A percentile compares a stretch with the other conserved stretches of the same genome.
Evolutionary conservation across 2,888 invertebrate genomes (phyloP).

Genomic region (Drosophila suboccidentalis): DNA sequence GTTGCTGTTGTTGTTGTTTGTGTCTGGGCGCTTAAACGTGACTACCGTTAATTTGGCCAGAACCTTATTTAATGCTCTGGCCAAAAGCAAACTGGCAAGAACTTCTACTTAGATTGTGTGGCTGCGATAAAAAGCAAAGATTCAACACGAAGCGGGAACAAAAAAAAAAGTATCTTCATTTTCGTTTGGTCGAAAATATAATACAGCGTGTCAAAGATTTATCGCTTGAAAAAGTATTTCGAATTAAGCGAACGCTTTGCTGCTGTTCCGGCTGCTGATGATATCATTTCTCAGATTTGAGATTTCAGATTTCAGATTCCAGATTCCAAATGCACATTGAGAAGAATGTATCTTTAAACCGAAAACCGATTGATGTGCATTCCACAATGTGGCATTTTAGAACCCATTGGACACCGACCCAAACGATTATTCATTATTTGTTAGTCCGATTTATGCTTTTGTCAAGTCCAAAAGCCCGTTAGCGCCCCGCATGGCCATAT

Average conservation of each 20-base stretch:
- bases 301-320: slow-evolving; percentile 13
- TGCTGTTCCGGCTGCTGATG: slow-evolving; percentile 35
- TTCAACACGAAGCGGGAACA: slow-evolving; percentile 26
- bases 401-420: slow-evolving; percentile 15
- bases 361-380: slow-evolving; percentile 28
- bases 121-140: slow-evolving; percentile 41
- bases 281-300: slow-evolving; percentile 57
- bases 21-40: slow-evolving; percentile 66
- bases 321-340: slow-evolving; percentile 22
- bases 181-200: slow-evolving; percentile 32
- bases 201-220: slow-evolving; percentile 65
- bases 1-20: slow-evolving; percentile 48
- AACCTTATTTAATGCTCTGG: slow-evolving; percentile 63
- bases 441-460: slow-evolving; percentile 41
- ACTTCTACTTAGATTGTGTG: slow-evolving; percentile 50
- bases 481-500: slow-evolving; percentile 55
- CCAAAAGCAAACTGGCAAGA: slow-evolving; percentile 43
- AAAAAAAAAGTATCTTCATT: slow-evolving; percentile 53
- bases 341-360: slow-evolving; percentile 11
- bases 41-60: slow-evolving; percentile 78
- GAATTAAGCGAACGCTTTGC: slow-evolving; percentile 49
- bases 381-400: slow-evolving; percentile 15
- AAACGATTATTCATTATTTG: slow-evolving; percentile 48
- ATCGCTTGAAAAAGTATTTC: slow-evolving; percentile 65
- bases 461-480: slow-evolving; percentile 63